Base-by-base conservation (phyloP, 2,888 invertebrate genomes). In the Galerucella pusilla region DNA sequence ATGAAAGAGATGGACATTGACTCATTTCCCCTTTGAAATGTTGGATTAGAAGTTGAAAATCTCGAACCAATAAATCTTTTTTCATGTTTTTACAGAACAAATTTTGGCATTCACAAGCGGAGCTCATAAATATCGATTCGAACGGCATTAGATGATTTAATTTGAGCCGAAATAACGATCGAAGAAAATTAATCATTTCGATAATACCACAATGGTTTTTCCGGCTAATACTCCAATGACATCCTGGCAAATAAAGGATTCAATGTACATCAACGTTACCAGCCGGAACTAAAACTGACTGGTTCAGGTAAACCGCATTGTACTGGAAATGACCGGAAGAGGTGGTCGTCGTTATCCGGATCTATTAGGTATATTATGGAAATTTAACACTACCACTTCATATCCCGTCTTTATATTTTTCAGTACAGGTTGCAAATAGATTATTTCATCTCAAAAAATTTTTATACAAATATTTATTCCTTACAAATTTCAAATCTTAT, bases 271-370 rank as follows among this genome's bases (percentile, higher is more conserved):
- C 35, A 49, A 65, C 68, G 71, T 68, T 73, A 20, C 66, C 69
- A 64, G 61, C 75, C 81, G 80, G 81, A 81, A 78, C 74, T 68
- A 66, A 72, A 74, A 79, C 75, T 79, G 80, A 78, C 77, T 69
- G 79, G 77, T 78, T 73, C 81, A 80, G 80, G 80, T 82, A 78
- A 79, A 80, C 80, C 80, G 76, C 79, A 80, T 81, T 81, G 81
- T 80, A 74, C 76, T 76, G 78, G 73, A 78, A 80, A 81, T 80
- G 80, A 79, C 80, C 82, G 82, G 82, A 82, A 81, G 75, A 67
- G 75, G 77, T 65, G 46, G 64, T 78, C 78, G 74, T 79, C 79
- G 79, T 68, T 74, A 75, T 69, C 81, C 80, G 81, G 80, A 79
- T 80, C 81, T 77, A 75, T 75, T 72, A 72, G 76, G 80, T 75